Evolutionary conservation across 92 coral and sea anemone genomes (phyloP).

Genomic region (Phenganax stokvisi): DNA sequence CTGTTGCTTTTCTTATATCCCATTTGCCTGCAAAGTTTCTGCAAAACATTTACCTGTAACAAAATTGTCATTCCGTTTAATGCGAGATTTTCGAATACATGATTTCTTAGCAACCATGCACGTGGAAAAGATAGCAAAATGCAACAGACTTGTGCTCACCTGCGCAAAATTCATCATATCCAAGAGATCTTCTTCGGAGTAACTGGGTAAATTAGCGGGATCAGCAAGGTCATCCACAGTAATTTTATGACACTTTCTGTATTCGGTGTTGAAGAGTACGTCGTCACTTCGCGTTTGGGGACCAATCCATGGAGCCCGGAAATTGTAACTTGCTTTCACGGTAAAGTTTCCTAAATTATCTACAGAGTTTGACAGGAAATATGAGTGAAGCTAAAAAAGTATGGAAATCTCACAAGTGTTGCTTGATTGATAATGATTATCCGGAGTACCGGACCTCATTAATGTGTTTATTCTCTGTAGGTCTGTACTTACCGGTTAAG

Average conservation of each 20-base stretch:
- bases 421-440: too few relatives aligned
- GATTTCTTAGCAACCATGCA: neutral
- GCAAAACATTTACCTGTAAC: slow-evolving; percentile 35
- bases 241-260: slow-evolving; percentile 30
- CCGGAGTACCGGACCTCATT: too few relatives aligned
- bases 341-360: neutral
- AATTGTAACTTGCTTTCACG: slow-evolving; percentile 33
- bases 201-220: neutral
- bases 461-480: neutral
- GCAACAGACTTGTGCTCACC: slow-evolving; percentile 9
- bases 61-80: neutral
- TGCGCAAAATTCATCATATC: slow-evolving; percentile 52
- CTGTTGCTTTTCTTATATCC: slow-evolving; percentile 22
- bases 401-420: too few relatives aligned
- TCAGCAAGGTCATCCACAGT: neutral
- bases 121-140: neutral
- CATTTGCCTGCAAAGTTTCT: slow-evolving; percentile 29
- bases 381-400: too few relatives aligned
- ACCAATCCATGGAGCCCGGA: slow-evolving; percentile 53
- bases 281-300: slow-evolving; percentile 15
- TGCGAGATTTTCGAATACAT: neutral
- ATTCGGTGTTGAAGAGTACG: slow-evolving; percentile 36
- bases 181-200: slow-evolving; percentile 44
- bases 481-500: slow-evolving; percentile 7
- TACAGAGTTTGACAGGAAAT: neutral